A percentile compares a stretch with the other conserved stretches of the same genome.
Conservation (phyloP, 1,140 invertebrate species). For the Macrotrachela quadricornifera region DNA sequence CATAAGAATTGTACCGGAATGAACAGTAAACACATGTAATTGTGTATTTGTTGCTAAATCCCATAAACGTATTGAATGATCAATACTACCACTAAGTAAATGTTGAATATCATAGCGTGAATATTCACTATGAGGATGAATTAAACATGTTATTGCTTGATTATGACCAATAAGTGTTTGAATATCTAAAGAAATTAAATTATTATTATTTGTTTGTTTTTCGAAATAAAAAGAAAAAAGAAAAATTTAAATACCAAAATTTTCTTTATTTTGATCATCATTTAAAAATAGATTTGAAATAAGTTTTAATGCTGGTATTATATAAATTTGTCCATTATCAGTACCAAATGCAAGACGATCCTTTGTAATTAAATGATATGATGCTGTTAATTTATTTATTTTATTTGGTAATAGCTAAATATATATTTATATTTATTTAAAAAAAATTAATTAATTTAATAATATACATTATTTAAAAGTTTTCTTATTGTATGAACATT, state of each 20-base stretch:
- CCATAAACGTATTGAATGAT: slow-evolving; percentile 93
- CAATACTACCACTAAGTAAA: slow-evolving; percentile 78
- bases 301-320: slow-evolving; percentile 74
- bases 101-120: slow-evolving; percentile 72
- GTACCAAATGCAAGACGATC: not conserved
- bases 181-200: not conserved
- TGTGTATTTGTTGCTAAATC: slow-evolving; percentile 70
- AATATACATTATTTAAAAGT: too few relatives aligned
- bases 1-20: slow-evolving; percentile 62
- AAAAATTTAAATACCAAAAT: not conserved
- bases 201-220: slow-evolving; percentile 49
- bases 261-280: slow-evolving; percentile 41
- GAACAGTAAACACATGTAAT: slow-evolving; percentile 82
- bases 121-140: slow-evolving; percentile 79
- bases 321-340: slow-evolving; percentile 44
- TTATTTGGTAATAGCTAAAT: too few relatives aligned
- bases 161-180: slow-evolving; percentile 54
- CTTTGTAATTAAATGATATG: too few relatives aligned
- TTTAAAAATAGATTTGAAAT: slow-evolving; percentile 72
- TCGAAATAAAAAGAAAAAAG: slow-evolving; percentile 46
- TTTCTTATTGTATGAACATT: too few relatives aligned
- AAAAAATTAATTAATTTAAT: too few relatives aligned
- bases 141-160: slow-evolving; percentile 72
- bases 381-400: too few relatives aligned
- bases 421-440: too few relatives aligned